These are phyloP conservation scores for Microctonus brassicae DNA, from an alignment of 2,888 invertebrate genomes.

Conservation along the genomic window DNA sequence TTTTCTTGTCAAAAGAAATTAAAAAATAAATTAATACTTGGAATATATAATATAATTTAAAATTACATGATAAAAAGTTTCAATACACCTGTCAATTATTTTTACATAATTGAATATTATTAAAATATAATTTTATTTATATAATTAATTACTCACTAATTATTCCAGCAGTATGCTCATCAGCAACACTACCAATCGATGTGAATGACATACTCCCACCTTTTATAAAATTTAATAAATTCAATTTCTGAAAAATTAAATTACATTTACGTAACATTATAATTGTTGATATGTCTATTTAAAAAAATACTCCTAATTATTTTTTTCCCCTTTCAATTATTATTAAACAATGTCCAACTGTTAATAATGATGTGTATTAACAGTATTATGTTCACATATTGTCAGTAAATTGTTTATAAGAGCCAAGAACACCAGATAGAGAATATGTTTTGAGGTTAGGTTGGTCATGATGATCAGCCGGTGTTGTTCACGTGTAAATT, in stretches of 20 bases:
- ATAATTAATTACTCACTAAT: conserved; percentile 54
- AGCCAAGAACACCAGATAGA: not conserved
- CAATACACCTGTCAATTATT: too few species aligned
- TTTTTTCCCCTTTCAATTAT: not conserved
- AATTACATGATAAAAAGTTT: too few species aligned
- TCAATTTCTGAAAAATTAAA: conserved; percentile 40
- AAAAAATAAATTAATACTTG: too few species aligned
- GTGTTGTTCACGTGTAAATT: not conserved
- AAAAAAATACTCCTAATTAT: not conserved
- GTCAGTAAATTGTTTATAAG: not conserved
- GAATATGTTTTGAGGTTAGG: conserved; percentile 8
- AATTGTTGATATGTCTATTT: not conserved
- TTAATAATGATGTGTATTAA: too few species aligned
- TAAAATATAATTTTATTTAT: not conserved
- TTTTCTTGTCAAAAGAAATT: too few species aligned
- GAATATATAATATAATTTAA: too few species aligned
- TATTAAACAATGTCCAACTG: not conserved
- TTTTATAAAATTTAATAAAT: conserved; percentile 33
- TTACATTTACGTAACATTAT: conserved; percentile 43
- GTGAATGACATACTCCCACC: conserved; percentile 39
- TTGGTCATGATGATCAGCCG: conserved; percentile 4
- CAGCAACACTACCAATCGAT: conserved; percentile 29
- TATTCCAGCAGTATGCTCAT: conserved; percentile 57
- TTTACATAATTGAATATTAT: too few species aligned
- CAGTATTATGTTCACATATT: not conserved